Evolutionary conservation across 2,797 vertebrate genomes (phyloP), one percentile per base, ranked within the genome.

Genomic region (Diglossa cyanea): DNA sequence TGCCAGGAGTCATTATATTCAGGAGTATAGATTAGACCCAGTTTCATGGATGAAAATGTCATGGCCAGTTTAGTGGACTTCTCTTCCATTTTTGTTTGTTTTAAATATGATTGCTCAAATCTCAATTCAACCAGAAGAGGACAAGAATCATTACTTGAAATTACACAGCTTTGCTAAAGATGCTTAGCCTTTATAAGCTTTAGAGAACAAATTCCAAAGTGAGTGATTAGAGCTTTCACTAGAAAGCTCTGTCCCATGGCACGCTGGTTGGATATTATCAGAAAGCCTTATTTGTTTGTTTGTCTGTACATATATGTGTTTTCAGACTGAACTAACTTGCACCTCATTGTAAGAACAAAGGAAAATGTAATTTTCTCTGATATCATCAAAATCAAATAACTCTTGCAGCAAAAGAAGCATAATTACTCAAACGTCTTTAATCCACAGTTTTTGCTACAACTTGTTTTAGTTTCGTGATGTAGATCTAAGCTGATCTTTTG

Each of bases 331-430:
- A 73, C 71, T 81, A 85, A 78, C 77, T 60, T 63, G 45, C 26
- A 33, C 17, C 37, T 76, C 60, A 19, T 75, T 88, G 37, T 35
- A 62, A 82, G 67, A 95, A 87, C 67, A 92, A 90, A 95, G 81
- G 53, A 73, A 91, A 93, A 33, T n/a, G 26, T 45, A 65, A 79
- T 88, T 92, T 95, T 88, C 60, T 35, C 60, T 15, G 9, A 65
- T 92, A 82, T 39, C 35, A 72, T 83, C 63, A 92, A 66, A 95
- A 90, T 90, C 48, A 75, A 91, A 45, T 83, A 83, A 68, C 35
- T 85, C 50, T 86, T 88, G 45, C 35, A 86, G 67, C 40, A 79
- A 88, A 76, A 88, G 66, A 86, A 92, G 53, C 6, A 5, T 62
- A 66, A 93, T 88, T 94, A 88, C 67, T 89, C 30, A 51, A 93